These are phyloP conservation scores for Azemiops feae DNA, from an alignment of 2,113 vertebrate species.

Conservation along the genomic window DNA sequence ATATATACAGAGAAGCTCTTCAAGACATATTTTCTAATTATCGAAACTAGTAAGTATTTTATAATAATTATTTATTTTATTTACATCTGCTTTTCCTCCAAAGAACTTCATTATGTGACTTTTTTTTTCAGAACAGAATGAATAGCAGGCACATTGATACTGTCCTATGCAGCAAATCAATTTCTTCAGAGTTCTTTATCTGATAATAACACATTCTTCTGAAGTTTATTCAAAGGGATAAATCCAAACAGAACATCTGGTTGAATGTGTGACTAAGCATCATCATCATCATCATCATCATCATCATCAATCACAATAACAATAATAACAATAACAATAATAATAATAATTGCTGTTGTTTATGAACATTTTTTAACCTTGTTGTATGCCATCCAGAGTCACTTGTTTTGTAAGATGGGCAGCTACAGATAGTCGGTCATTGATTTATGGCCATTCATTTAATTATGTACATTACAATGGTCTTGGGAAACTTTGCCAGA, in stretches of 20 bases:
- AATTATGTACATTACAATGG: neutral
- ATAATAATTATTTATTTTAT: neutral
- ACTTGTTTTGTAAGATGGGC: neutral
- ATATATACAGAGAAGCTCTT: neutral
- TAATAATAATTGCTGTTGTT: neutral
- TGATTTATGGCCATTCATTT: neutral
- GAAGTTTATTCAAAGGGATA: neutral
- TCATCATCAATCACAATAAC: no score
- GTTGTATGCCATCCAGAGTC: neutral
- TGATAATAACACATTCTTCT: neutral
- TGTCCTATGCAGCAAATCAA: neutral
- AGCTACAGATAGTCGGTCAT: neutral
- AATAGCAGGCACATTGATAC: neutral
- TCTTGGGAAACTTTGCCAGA: neutral
- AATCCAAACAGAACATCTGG: neutral
- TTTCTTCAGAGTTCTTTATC: neutral
- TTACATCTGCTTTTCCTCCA: neutral
- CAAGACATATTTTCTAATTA: neutral
- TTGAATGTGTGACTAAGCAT: neutral
- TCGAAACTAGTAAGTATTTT: neutral
- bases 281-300: no score
- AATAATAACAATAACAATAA: no score
- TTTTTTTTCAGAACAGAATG: neutral
- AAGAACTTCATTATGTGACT: neutral
- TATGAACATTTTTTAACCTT: neutral